Evolutionary conservation across 2,888 invertebrate genomes (phyloP).

Genomic region (Drosophila borborema): DNA sequence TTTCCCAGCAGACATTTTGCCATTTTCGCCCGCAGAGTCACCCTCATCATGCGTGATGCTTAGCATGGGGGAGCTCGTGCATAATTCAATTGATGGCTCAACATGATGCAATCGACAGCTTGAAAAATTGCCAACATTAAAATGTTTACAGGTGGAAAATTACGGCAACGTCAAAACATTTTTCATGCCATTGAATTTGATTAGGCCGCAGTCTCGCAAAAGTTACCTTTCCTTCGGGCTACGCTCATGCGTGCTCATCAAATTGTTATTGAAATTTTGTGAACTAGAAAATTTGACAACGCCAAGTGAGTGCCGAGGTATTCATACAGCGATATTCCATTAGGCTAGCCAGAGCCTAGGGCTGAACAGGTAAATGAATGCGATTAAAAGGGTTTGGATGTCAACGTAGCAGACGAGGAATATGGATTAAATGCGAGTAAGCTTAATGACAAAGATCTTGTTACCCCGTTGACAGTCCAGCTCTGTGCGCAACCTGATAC

Average conservation of each 20-base stretch:
- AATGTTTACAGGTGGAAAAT: conserved; percentile 56
- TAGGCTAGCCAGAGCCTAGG: conserved; percentile 22
- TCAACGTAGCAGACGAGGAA: neutral
- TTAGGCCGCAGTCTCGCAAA: conserved; percentile 30
- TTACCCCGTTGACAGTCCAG: conserved; percentile 19
- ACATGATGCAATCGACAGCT: conserved; percentile 71
- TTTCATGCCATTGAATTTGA: conserved; percentile 73
- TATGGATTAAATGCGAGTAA: neutral
- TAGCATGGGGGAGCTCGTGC: conserved; percentile 38
- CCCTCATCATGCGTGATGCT: conserved; percentile 34
- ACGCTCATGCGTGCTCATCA: conserved; percentile 27
- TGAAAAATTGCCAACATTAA: conserved; percentile 63
- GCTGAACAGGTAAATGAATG: neutral
- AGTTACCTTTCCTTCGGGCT: conserved; percentile 2
- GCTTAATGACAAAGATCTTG: conserved; percentile 10
- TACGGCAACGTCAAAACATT: conserved; percentile 49
- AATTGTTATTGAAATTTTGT: conserved; percentile 50
- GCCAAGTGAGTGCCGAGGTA: conserved; percentile 12
- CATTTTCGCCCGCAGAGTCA: neutral
- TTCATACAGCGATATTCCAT: conserved; percentile 25
- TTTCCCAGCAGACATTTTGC: conserved; percentile 13
- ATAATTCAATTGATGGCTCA: conserved; percentile 67
- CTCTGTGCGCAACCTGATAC: neutral
- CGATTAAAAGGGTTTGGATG: conserved; percentile 32
- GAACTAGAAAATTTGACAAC: conserved; percentile 60